phyloP scores from a whole-genome alignment of 2,113 vertebrate species.

The Shinisaurus crocodilurus region DNA sequence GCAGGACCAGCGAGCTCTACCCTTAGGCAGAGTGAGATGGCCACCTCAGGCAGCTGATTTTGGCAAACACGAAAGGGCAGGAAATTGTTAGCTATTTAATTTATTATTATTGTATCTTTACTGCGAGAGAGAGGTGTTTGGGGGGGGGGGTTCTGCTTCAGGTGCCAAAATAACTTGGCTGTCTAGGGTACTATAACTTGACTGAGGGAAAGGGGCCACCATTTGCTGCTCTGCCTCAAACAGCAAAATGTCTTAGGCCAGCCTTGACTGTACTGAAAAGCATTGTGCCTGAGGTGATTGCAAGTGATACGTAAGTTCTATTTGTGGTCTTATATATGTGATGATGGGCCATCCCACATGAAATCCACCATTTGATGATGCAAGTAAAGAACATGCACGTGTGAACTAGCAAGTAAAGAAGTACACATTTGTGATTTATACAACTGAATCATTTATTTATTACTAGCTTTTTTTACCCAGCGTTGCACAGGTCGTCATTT shows the following conservation, averaged over 20 bases:
- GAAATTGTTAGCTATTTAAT: not conserved
- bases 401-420: not conserved
- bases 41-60: not conserved
- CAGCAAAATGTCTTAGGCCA: too few relatives aligned
- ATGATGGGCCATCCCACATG: not conserved
- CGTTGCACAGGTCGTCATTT: too few relatives aligned
- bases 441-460: accelerated
- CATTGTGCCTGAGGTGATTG: not conserved
- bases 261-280: too few relatives aligned
- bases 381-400: not conserved
- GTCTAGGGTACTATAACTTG: not conserved
- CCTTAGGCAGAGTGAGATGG: not conserved
- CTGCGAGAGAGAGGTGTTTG: not conserved
- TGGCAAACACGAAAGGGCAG: too few relatives aligned
- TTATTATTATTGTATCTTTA: not conserved
- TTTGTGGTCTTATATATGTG: not conserved
- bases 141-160: not conserved
- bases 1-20: not conserved
- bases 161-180: not conserved
- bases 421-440: not conserved
- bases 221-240: too few relatives aligned
- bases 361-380: not conserved
- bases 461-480: too few relatives aligned
- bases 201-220: not conserved
- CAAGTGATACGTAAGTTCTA: not conserved